These are phyloP conservation scores for Corythornis leucogaster DNA, from an alignment of 2,797 vertebrate genomes.

Conservation along the genomic window DNA sequence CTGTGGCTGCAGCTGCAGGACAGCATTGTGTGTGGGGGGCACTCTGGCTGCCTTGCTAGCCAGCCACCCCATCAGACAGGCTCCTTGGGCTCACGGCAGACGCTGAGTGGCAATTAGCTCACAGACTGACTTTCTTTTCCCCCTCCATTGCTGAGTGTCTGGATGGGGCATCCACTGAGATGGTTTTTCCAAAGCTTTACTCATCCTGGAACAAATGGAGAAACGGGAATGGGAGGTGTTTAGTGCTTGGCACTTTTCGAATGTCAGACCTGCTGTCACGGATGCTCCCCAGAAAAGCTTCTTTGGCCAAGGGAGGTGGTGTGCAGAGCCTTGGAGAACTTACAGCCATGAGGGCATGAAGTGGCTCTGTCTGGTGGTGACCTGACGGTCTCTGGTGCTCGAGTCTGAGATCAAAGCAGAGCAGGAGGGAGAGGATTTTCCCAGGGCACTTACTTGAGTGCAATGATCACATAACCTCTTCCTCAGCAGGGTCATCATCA, in stretches of 20 bases:
- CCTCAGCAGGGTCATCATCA: background rate
- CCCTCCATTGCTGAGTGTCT: background rate
- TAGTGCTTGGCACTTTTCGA: background rate
- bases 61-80: fast-evolving
- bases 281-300: background rate
- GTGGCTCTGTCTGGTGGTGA: background rate
- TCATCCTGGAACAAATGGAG: background rate
- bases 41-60: background rate
- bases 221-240: background rate
- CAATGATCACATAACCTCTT: background rate
- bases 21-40: background rate
- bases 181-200: background rate
- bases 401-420: conserved; percentile 23
- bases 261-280: background rate
- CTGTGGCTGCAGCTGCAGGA: background rate
- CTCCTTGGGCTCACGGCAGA: background rate
- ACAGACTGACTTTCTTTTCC: background rate
- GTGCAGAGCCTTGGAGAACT: background rate
- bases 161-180: background rate
- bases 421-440: background rate
- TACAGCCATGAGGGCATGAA: background rate
- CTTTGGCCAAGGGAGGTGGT: background rate
- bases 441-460: background rate
- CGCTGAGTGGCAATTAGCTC: background rate
- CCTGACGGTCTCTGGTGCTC: background rate